A percentile compares a stretch with the other conserved stretches of the same genome.
These are phyloP conservation scores for Aphis craccivora DNA, from an alignment of 1,140 invertebrate genomes.

Conservation along the genomic window DNA sequence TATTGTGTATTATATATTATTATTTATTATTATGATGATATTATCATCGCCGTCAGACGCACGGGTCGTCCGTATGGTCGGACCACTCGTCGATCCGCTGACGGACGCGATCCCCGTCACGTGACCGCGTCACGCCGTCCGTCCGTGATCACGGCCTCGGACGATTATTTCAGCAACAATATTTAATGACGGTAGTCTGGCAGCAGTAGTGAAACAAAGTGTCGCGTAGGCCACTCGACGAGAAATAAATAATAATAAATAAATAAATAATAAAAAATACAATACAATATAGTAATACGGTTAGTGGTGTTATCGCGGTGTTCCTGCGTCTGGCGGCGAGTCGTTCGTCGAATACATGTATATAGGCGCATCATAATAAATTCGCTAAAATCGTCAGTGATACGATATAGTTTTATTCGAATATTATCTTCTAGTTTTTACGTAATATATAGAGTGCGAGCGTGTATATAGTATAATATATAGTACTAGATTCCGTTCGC, in stretches of 20 bases:
- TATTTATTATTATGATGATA: background rate
- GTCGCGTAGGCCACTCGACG: background rate
- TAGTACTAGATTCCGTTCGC: background rate
- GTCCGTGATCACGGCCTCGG: slow-evolving; percentile 21
- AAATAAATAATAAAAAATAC: background rate
- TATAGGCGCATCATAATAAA: background rate
- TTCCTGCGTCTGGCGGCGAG: background rate
- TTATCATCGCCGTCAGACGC: background rate
- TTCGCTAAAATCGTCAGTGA: background rate
- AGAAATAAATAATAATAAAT: background rate
- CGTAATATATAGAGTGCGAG: background rate
- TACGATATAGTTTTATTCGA: background rate
- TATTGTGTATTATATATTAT: slow-evolving; percentile 1
- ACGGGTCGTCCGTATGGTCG: slow-evolving; percentile 38
- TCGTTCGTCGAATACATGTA: background rate
- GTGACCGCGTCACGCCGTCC: slow-evolving; percentile 25
- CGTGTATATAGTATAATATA: background rate
- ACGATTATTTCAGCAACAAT: background rate
- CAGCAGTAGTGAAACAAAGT: background rate
- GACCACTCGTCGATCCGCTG: slow-evolving; percentile 36
- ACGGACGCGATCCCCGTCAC: slow-evolving; percentile 10
- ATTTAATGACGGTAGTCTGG: background rate
- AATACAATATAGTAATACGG: background rate
- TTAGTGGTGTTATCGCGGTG: too few species aligned
- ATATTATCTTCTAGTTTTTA: background rate